Percentiles rank a stretch among this genome's conserved stretches.
These are phyloP conservation scores for Caenorhabditis becei DNA, from an alignment of 2,888 invertebrate genomes.

Conservation along the genomic window DNA sequence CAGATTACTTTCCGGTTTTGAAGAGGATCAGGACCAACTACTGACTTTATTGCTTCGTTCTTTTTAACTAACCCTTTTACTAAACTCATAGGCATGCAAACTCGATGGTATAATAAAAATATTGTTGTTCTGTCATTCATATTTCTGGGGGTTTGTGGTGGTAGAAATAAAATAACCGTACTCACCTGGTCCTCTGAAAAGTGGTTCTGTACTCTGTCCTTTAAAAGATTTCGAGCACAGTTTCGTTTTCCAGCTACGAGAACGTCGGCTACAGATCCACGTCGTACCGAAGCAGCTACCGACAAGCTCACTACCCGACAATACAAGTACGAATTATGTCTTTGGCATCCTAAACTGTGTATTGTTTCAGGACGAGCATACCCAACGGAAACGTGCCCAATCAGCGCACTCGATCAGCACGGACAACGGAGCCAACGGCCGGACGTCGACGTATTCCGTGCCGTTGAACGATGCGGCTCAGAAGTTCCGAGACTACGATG, in stretches of 20 bases:
- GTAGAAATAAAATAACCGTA: not conserved
- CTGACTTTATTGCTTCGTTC: slow-evolving; percentile 11
- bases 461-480: slow-evolving; percentile 56
- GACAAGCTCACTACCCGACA: slow-evolving; percentile 80
- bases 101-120: slow-evolving; percentile 41
- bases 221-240: not conserved
- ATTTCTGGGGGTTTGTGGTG: no score
- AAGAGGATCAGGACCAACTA: slow-evolving; percentile 41
- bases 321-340: slow-evolving; percentile 64
- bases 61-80: slow-evolving; percentile 13
- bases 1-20: slow-evolving; percentile 46
- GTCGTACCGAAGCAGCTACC: slow-evolving; percentile 78
- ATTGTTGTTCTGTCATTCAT: no score
- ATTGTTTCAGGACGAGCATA: slow-evolving; percentile 59
- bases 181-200: not conserved
- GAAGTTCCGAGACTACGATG: slow-evolving; percentile 49
- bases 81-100: slow-evolving; percentile 45
- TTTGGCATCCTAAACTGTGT: no score
- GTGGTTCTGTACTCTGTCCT: not conserved
- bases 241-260: slow-evolving; percentile 68
- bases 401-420: slow-evolving; percentile 63
- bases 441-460: slow-evolving; percentile 58
- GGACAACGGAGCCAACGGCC: slow-evolving; percentile 40
- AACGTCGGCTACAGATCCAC: slow-evolving; percentile 80
- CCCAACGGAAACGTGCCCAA: slow-evolving; percentile 63